Evolutionary conservation across 2,888 invertebrate species (phyloP).

Genomic region (Ophion slaviceki): DNA sequence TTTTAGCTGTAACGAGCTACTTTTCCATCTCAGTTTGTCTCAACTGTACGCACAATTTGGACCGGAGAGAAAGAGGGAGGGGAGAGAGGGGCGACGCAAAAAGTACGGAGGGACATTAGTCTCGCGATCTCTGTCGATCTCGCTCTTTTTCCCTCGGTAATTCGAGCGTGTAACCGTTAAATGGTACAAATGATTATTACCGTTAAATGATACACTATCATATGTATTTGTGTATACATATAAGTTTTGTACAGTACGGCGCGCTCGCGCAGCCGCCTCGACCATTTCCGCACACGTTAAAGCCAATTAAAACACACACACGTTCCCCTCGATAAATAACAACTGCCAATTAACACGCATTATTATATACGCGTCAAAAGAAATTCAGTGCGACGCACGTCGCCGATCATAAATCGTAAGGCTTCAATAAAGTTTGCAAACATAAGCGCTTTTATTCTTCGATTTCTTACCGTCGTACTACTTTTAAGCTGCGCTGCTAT

Average conservation of each 20-base stretch:
- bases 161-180: slow-evolving; percentile 57
- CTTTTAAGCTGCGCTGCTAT: too few relatives aligned
- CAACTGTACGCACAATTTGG: not conserved
- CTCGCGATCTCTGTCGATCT: too few relatives aligned
- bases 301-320: slow-evolving; percentile 52
- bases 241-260: too few relatives aligned
- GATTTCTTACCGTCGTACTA: too few relatives aligned
- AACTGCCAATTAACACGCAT: slow-evolving; percentile 7
- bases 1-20: too few relatives aligned
- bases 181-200: slow-evolving; percentile 60
- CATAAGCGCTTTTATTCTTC: too few relatives aligned
- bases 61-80: not conserved
- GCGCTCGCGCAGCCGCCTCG: too few relatives aligned
- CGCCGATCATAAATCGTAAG: too few relatives aligned
- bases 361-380: slow-evolving; percentile 32
- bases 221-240: slow-evolving; percentile 27
- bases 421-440: too few relatives aligned
- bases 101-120: not conserved
- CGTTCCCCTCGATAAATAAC: not conserved
- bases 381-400: slow-evolving; percentile 12
- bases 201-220: slow-evolving; percentile 37
- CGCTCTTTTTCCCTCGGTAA: slow-evolving; percentile 12
- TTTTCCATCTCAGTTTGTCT: too few relatives aligned
- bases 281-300: slow-evolving; percentile 5
- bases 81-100: slow-evolving; percentile 16